Conservation (phyloP, 2,113 vertebrate genomes). For the Lontra canadensis region DNA sequence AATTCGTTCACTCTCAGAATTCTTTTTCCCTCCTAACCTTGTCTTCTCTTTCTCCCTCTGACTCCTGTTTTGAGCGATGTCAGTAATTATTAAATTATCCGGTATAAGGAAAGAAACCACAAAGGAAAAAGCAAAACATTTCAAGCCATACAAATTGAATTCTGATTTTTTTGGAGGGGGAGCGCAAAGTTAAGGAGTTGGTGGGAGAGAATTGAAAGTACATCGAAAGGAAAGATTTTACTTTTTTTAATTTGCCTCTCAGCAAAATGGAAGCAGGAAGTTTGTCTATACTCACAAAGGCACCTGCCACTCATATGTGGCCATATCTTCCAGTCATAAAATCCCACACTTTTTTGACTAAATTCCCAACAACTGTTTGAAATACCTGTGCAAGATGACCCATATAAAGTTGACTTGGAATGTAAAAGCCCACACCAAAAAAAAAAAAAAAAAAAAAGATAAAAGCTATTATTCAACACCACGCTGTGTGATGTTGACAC, state of each 20-base stretch:
- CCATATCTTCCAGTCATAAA: background rate
- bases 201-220: background rate
- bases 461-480: background rate
- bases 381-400: conserved; percentile 25
- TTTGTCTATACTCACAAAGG: background rate
- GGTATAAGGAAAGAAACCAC: conserved; percentile 36
- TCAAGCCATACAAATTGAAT: conserved; percentile 23
- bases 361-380: background rate
- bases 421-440: background rate
- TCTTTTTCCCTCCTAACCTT: conserved; percentile 4
- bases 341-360: background rate
- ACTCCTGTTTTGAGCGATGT: conserved; percentile 12
- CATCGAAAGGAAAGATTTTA: background rate
- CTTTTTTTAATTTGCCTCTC: background rate
- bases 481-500: background rate
- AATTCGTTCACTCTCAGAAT: background rate
- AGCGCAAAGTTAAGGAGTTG: background rate
- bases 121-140: background rate
- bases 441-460: background rate
- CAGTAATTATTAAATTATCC: background rate
- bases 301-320: background rate
- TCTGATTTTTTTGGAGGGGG: background rate
- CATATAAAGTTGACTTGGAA: background rate
- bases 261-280: background rate
- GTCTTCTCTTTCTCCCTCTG: background rate